Percentiles rank a stretch among this genome's conserved stretches.
Evolutionary conservation across 2,888 invertebrate species (phyloP).

Genomic region (Orchestes rusci): DNA sequence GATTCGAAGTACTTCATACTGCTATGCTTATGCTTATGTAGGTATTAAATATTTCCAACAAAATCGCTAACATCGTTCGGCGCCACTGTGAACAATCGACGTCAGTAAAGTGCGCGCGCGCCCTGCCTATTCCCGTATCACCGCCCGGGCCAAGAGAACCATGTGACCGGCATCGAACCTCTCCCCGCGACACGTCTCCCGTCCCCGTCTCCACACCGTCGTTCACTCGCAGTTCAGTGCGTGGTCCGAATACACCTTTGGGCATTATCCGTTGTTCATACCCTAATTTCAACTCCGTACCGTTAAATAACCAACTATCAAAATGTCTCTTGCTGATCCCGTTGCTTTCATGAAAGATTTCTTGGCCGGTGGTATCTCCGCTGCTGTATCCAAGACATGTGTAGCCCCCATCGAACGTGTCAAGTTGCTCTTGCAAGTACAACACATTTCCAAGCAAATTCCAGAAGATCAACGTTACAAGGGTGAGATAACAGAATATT

Average conservation of each 20-base stretch:
- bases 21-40: no score
- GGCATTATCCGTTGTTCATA: slow-evolving; percentile 19
- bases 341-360: slow-evolving; percentile 85
- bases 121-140: slow-evolving; percentile 17
- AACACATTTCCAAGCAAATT: slow-evolving; percentile 88
- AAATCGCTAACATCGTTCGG: no score
- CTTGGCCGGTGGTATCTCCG: slow-evolving; percentile 84
- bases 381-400: slow-evolving; percentile 88
- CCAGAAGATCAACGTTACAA: slow-evolving; percentile 82
- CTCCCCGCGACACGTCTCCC: slow-evolving; percentile 18
- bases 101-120: slow-evolving; percentile 20
- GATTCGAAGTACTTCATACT: no score
- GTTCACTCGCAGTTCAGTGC: slow-evolving; percentile 49
- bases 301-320: slow-evolving; percentile 22
- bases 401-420: slow-evolving; percentile 95
- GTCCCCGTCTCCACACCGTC: slow-evolving; percentile 2
- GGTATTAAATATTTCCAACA: no score
- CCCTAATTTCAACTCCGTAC: slow-evolving; percentile 18
- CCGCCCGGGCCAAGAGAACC: slow-evolving; percentile 16
- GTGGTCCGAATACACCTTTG: slow-evolving; percentile 45
- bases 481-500: slow-evolving; percentile 51
- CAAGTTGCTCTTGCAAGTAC: slow-evolving; percentile 88
- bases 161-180: slow-evolving; percentile 24
- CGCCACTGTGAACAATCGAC: slow-evolving; percentile 13
- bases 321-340: slow-evolving; percentile 57